Percentiles rank a stretch among this genome's conserved stretches.
These are phyloP conservation scores for Archocentrus centrarchus DNA, from an alignment of 2,113 vertebrate genomes.

Conservation along the genomic window DNA sequence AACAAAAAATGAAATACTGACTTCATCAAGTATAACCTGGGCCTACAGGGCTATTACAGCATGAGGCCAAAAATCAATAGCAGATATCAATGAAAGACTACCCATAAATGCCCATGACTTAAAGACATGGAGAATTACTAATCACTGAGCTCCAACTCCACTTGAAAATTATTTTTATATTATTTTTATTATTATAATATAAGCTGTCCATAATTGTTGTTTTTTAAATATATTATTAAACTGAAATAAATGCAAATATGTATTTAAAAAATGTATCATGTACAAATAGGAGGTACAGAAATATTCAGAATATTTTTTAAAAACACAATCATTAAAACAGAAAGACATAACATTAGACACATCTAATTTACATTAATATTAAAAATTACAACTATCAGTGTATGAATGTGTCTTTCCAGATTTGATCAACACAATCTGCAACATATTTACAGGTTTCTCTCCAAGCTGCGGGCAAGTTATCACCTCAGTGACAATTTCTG, in stretches of 20 bases:
- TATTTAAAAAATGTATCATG: too few relatives aligned
- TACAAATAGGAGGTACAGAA: neutral
- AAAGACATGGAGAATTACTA: neutral
- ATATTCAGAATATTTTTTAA: neutral
- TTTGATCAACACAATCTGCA: neutral
- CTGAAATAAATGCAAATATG: neutral
- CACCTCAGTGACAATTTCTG: neutral
- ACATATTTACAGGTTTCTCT: neutral
- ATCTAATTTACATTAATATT: neutral
- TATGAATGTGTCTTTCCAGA: neutral
- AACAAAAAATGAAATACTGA: neutral
- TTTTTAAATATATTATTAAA: neutral
- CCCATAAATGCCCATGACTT: neutral
- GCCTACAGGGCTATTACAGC: neutral
- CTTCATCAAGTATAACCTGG: neutral
- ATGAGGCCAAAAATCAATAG: slow-evolving; percentile 2
- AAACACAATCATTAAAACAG: neutral
- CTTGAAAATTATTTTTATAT: neutral
- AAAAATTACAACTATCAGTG: neutral
- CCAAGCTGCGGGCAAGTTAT: neutral
- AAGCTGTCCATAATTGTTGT: neutral
- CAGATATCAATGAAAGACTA: neutral
- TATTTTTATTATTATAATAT: too few relatives aligned
- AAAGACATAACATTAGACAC: neutral
- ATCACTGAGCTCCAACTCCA: neutral